phyloP scores from a whole-genome alignment of 2,888 invertebrate species.

The Sinohyriopsis cumingii region DNA sequence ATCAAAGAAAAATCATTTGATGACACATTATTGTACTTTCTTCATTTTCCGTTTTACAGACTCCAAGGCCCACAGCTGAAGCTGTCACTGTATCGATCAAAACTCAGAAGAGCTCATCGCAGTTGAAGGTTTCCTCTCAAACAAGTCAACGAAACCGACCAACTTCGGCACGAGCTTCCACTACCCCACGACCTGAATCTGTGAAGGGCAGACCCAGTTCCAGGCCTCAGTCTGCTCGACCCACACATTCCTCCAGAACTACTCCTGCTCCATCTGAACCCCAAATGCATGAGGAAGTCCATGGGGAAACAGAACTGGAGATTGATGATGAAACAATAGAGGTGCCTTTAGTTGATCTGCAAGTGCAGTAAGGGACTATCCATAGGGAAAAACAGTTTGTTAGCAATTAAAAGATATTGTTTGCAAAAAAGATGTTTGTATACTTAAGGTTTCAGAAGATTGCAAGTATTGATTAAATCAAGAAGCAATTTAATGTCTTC shows the following conservation, averaged over 20 bases:
- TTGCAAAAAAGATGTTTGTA: too few relatives aligned
- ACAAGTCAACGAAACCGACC: not conserved
- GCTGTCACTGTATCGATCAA: too few relatives aligned
- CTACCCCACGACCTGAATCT: not conserved
- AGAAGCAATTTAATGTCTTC: too few relatives aligned
- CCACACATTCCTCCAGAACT: conserved; percentile 15
- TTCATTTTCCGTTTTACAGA: conserved; percentile 28
- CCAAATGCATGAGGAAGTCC: conserved; percentile 10
- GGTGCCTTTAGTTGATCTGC: too few relatives aligned
- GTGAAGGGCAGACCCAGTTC: not conserved
- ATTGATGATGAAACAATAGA: not conserved
- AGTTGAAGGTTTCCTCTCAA: not conserved
- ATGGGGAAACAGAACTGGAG: conserved; percentile 1
- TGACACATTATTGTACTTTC: conserved; percentile 1
- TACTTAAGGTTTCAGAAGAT: too few relatives aligned
- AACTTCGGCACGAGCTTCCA: not conserved
- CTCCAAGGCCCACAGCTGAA: not conserved
- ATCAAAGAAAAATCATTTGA: not conserved
- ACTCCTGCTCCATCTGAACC: conserved; percentile 13
- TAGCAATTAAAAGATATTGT: too few relatives aligned
- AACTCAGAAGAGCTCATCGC: too few relatives aligned
- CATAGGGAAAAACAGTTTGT: too few relatives aligned
- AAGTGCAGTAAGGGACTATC: too few relatives aligned
- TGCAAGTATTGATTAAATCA: too few relatives aligned
- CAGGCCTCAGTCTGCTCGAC: conserved; percentile 24